Percentiles rank a stretch among this genome's conserved stretches.
These are phyloP conservation scores for Thera obeliscata DNA, from an alignment of 2,888 invertebrate species.

Conservation along the genomic window DNA sequence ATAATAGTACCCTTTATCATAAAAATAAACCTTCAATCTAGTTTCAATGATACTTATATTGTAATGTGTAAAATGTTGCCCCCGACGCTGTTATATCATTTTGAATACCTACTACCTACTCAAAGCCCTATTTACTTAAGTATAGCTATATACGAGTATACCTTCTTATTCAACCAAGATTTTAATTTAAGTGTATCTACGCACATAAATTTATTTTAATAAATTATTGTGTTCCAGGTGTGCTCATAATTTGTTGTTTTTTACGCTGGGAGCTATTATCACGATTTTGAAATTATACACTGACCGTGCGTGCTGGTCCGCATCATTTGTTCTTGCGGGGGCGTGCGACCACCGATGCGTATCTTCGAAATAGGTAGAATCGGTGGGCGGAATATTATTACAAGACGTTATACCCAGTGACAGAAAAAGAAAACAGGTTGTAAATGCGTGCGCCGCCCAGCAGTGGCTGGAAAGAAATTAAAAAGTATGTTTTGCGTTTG, in stretches of 20 bases:
- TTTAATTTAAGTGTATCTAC: not conserved
- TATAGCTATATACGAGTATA: too few species aligned
- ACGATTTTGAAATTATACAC: constrained; percentile 40
- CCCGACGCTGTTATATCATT: too few species aligned
- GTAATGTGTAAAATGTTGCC: too few species aligned
- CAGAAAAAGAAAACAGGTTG: constrained; percentile 64
- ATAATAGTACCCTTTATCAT: too few species aligned
- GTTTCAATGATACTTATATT: too few species aligned
- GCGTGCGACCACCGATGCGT: constrained; percentile 79
- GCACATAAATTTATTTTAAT: not conserved
- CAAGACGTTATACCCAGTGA: constrained; percentile 68
- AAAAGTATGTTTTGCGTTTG: constrained; percentile 46
- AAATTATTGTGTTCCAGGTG: constrained; percentile 10
- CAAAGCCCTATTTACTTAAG: too few species aligned
- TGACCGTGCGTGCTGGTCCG: constrained; percentile 45
- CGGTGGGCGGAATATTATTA: constrained; percentile 82
- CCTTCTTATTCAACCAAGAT: not conserved
- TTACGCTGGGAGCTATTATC: constrained; percentile 35
- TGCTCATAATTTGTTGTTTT: constrained; percentile 22
- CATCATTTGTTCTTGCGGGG: constrained; percentile 67
- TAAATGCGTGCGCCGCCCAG: constrained; percentile 67
- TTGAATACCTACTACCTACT: too few species aligned
- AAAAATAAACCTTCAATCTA: too few species aligned
- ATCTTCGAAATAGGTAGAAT: constrained; percentile 78
- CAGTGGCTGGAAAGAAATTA: constrained; percentile 47